phyloP scores from a whole-genome alignment of 2,113 vertebrate species.

The Peromyscus californicus region DNA sequence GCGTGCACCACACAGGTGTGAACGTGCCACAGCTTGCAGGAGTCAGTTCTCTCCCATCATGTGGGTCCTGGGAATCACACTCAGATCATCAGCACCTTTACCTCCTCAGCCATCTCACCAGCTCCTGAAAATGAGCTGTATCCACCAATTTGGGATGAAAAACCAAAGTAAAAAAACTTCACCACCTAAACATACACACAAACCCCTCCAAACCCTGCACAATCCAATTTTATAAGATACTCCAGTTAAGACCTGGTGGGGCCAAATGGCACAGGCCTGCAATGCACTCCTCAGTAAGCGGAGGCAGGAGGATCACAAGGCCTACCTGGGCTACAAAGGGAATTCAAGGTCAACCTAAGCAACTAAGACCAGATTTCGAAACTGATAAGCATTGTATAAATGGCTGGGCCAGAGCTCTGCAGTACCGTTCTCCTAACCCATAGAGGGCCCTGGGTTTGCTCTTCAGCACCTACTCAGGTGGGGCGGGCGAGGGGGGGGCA shows the following conservation, averaged over 20 bases:
- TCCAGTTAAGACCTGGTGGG: background rate
- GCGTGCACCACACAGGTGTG: background rate
- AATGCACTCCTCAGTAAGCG: background rate
- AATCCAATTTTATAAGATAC: background rate
- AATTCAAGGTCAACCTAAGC: background rate
- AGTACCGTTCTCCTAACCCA: too few relatives aligned
- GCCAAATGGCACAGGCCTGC: background rate
- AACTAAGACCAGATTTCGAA: background rate
- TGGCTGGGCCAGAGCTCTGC: too few relatives aligned
- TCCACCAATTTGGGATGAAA: background rate
- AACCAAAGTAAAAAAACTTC: background rate
- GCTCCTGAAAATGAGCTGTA: background rate
- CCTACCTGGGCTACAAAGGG: background rate
- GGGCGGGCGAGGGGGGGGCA: background rate
- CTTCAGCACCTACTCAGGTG: background rate
- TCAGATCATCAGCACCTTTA: background rate
- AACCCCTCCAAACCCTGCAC: background rate
- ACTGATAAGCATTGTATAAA: background rate
- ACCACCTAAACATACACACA: background rate
- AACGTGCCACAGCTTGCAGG: background rate
- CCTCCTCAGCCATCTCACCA: background rate
- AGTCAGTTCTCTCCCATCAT: background rate
- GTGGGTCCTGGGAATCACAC: background rate
- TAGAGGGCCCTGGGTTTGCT: too few relatives aligned
- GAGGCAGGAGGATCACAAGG: background rate